Evolutionary conservation across 2,113 vertebrate species (phyloP).

Genomic region (Pluvianellus socialis): DNA sequence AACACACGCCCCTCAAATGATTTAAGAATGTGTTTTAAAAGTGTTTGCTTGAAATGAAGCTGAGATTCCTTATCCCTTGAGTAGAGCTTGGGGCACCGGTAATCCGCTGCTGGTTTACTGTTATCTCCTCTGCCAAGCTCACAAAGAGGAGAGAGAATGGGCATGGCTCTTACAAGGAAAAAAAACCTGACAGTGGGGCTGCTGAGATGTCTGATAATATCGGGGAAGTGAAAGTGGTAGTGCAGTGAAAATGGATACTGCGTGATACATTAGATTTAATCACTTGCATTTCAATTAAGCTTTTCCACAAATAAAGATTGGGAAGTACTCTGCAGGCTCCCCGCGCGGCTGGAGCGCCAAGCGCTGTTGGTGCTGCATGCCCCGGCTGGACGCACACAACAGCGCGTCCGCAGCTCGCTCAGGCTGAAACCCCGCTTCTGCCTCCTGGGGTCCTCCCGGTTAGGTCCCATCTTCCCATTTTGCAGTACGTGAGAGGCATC

Average conservation of each 20-base stretch:
- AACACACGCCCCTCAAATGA: not conserved
- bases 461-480: not conserved
- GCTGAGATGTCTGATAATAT: conserved; percentile 58
- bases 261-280: conserved; percentile 67
- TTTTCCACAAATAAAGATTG: conserved; percentile 58
- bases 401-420: not conserved
- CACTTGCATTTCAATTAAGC: conserved; percentile 71
- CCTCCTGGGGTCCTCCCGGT: not conserved
- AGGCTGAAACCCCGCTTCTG: not conserved
- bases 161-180: conserved; percentile 39
- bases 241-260: conserved; percentile 66
- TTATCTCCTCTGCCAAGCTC: not conserved
- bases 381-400: not conserved
- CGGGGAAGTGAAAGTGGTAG: conserved; percentile 61
- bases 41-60: not conserved
- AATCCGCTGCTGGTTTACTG: conserved; percentile 7
- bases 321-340: conserved; percentile 24
- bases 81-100: conserved; percentile 1
- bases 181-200: conserved; percentile 48
- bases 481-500: accelerated
- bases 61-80: not conserved
- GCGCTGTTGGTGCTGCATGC: not conserved
- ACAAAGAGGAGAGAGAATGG: conserved; percentile 36
- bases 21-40: not conserved
- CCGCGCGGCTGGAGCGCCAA: not conserved